Base-by-base conservation (phyloP, 2,113 vertebrate genomes). In the Notothenia rossii region DNA sequence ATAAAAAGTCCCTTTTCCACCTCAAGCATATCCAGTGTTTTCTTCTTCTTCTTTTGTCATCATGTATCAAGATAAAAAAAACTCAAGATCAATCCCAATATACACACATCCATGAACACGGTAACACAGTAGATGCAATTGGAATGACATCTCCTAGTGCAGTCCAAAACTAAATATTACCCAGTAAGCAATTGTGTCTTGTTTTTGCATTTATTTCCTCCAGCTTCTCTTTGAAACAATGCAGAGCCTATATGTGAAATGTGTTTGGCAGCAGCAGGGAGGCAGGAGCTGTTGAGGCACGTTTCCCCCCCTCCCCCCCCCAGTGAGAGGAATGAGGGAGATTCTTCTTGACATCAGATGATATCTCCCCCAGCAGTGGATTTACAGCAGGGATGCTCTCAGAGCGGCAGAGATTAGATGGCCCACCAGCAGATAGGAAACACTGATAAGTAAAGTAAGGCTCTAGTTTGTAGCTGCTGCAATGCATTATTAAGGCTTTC, bases 311-410 rank as follows among this genome's bases (percentile, higher is more conserved):
- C 25, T 76, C 22, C 22, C 77, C n/a, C n/a, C 79, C 77, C 77
- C 11, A 36, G 59, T 11, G 79, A 92, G 78, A 91, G 88, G 82
- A 80, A 83, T 82, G 77, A 86, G 62, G 64, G 70, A 72, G 56
- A 77, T 89, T 92, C 72, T 85, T 87, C 80, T 75, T 78, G 72
- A 79, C 83, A 81, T 77, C 82, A 86, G 85, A 88, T 75, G 68
- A 49, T 82, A 88, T 92, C 89, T 72, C 68, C 45, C 67, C 69
- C 36, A 84, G 53, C 74, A 72, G 80, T 82, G 63, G 87, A 88
- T 90, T 87, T 85, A 68, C 82, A 80, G 72, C 73, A 25, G 73
- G 75, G 63, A 70, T 7, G 29, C 73, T 79, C 77, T 82, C 61
- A 53, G 67, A 80, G 63, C 86, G 54, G 53, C 58, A 76, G 75